phyloP scores from a whole-genome alignment of 2,888 invertebrate species.

The Megamerina dolium region DNA sequence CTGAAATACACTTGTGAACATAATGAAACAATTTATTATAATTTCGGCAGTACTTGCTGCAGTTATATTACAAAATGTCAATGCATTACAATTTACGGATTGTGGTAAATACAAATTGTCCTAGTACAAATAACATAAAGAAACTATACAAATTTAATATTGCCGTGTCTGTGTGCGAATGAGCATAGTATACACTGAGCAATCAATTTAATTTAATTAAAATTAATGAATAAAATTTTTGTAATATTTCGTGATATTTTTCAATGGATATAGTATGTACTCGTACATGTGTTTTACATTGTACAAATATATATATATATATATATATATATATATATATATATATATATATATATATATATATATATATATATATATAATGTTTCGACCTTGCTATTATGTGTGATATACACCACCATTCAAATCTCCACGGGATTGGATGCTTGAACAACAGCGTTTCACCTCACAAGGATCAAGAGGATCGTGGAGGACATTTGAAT shows the following conservation, averaged over 20 bases:
- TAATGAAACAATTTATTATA: slow-evolving; percentile 32
- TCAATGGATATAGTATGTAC: too few relatives aligned
- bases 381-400: too few relatives aligned
- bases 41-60: slow-evolving; percentile 26
- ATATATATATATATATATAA: too few relatives aligned
- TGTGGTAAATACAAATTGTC: slow-evolving; percentile 32
- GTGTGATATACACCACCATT: too few relatives aligned
- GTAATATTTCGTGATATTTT: too few relatives aligned
- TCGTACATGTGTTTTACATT: neutral
- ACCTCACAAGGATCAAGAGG: too few relatives aligned
- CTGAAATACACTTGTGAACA: too few relatives aligned
- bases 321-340: slow-evolving; percentile 1
- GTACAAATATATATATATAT: neutral
- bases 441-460: too few relatives aligned
- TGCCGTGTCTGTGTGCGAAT: neutral
- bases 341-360: neutral
- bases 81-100: slow-evolving; percentile 40
- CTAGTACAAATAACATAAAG: neutral
- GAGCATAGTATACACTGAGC: neutral
- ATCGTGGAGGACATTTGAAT: too few relatives aligned
- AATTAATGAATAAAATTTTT: neutral
- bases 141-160: neutral
- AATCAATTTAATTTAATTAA: slow-evolving; percentile 2
- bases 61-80: slow-evolving; percentile 20
- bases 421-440: too few relatives aligned